These are phyloP conservation scores for Achatina immaculata DNA, from an alignment of 1,140 invertebrate genomes.

Conservation along the genomic window DNA sequence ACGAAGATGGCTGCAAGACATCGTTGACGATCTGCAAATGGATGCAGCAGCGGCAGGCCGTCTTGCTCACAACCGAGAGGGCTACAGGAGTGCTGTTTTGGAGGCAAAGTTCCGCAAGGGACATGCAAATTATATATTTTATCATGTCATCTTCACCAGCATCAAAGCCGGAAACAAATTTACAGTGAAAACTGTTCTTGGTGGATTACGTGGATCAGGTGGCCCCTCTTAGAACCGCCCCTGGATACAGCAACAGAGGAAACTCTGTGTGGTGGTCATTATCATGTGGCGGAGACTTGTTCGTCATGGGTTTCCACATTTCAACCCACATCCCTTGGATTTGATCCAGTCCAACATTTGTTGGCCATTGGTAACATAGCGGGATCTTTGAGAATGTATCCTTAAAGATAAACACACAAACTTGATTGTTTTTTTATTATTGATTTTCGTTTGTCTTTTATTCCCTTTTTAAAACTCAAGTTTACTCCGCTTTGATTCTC, in stretches of 20 bases:
- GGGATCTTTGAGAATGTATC: slow-evolving; percentile 96
- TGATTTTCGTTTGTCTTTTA: too few relatives aligned
- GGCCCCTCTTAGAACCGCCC: slow-evolving; percentile 54
- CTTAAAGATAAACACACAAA: too few relatives aligned
- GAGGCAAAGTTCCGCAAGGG: too few relatives aligned
- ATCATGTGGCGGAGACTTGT: slow-evolving; percentile 76
- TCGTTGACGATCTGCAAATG: too few relatives aligned
- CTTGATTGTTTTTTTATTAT: too few relatives aligned
- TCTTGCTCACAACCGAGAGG: too few relatives aligned
- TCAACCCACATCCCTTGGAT: slow-evolving; percentile 95
- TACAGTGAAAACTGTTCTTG: slow-evolving; percentile 60
- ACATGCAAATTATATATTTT: too few relatives aligned
- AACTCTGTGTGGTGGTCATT: slow-evolving; percentile 61
- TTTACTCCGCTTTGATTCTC: too few relatives aligned
- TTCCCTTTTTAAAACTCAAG: too few relatives aligned
- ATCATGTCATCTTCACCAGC: slow-evolving; percentile 46
- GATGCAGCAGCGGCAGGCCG: too few relatives aligned
- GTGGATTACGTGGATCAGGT: slow-evolving; percentile 59
- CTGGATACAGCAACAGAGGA: slow-evolving; percentile 63
- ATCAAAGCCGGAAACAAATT: slow-evolving; percentile 63
- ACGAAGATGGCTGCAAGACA: too few relatives aligned
- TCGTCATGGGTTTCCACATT: slow-evolving; percentile 98
- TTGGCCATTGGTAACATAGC: slow-evolving; percentile 96
- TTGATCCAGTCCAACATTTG: slow-evolving; percentile 96
- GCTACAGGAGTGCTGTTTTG: too few relatives aligned